Percentiles rank a stretch among this genome's conserved stretches.
Conservation (phyloP, 2,888 invertebrate genomes). For the Xanthia icteritia region DNA sequence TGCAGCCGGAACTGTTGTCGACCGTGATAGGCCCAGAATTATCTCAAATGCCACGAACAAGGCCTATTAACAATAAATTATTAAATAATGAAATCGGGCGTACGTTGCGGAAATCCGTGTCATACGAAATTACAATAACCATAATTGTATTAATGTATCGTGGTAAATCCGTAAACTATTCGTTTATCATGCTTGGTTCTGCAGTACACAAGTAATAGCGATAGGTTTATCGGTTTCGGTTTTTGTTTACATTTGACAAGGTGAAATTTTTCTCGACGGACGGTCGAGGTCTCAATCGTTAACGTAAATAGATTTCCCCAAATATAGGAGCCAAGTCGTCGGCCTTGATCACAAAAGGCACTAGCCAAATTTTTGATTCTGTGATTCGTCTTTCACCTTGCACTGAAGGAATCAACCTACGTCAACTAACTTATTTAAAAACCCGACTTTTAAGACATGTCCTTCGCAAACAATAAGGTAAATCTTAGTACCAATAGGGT, state of each 20-base stretch:
- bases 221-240: not conserved
- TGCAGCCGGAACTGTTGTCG: not conserved
- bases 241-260: no score
- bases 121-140: not conserved
- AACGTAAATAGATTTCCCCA: slow-evolving; percentile 26
- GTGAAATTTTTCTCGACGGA: not conserved
- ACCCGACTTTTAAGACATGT: not conserved
- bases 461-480: not conserved
- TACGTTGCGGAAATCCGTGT: not conserved
- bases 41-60: slow-evolving; percentile 14
- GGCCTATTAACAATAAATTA: not conserved
- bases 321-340: not conserved
- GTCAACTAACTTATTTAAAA: not conserved
- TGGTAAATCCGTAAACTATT: not conserved
- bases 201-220: not conserved
- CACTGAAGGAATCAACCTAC: not conserved
- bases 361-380: not conserved
- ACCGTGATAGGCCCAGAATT: not conserved
- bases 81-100: not conserved
- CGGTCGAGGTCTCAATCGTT: slow-evolving; percentile 4
- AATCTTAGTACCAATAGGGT: not conserved
- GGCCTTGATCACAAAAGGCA: not conserved
- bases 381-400: slow-evolving; percentile 8
- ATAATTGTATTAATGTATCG: not conserved
- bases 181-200: not conserved